Conservation (phyloP, 2,113 vertebrate genomes). For the Condylura cristata region DNA sequence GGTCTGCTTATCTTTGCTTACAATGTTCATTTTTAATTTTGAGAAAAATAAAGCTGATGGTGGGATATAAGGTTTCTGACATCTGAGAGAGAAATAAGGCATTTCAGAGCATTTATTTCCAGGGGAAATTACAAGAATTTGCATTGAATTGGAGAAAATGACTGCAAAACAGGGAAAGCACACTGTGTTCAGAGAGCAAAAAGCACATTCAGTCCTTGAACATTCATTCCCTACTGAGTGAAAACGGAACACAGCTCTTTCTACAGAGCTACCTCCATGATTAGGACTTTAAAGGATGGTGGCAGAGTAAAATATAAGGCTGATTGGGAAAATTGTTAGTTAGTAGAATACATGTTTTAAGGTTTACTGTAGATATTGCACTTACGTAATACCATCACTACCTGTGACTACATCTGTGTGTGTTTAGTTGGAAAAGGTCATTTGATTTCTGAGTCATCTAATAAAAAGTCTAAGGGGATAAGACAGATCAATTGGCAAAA, state of each 20-base stretch:
- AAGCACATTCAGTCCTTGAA: slow-evolving; percentile 49
- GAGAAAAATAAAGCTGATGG: slow-evolving; percentile 21
- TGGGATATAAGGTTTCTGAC: slow-evolving; percentile 21
- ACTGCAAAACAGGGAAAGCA: slow-evolving; percentile 48
- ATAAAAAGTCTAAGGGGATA: neutral
- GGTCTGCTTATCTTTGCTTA: neutral
- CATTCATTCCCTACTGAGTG: slow-evolving; percentile 42
- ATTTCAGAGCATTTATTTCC: slow-evolving; percentile 68
- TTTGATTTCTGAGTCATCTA: slow-evolving; percentile 37
- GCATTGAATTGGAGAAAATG: slow-evolving; percentile 68
- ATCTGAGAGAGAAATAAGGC: slow-evolving; percentile 15
- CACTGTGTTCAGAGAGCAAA: slow-evolving; percentile 38
- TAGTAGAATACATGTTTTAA: slow-evolving; percentile 14
- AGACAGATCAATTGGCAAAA: slow-evolving; percentile 5
- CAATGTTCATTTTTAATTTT: slow-evolving; percentile 27
- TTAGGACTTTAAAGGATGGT: slow-evolving; percentile 20
- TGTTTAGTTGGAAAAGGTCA: slow-evolving; percentile 54
- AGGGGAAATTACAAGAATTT: slow-evolving; percentile 66
- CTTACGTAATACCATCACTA: slow-evolving; percentile 54
- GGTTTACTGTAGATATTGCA: neutral
- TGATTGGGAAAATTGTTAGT: slow-evolving; percentile 67
- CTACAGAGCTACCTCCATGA: slow-evolving; percentile 38
- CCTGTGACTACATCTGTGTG: neutral
- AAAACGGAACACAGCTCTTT: neutral
- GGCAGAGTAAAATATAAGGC: slow-evolving; percentile 24